Evolutionary conservation across 1,140 invertebrate species (phyloP).

Genomic region (Galleria mellonella): DNA sequence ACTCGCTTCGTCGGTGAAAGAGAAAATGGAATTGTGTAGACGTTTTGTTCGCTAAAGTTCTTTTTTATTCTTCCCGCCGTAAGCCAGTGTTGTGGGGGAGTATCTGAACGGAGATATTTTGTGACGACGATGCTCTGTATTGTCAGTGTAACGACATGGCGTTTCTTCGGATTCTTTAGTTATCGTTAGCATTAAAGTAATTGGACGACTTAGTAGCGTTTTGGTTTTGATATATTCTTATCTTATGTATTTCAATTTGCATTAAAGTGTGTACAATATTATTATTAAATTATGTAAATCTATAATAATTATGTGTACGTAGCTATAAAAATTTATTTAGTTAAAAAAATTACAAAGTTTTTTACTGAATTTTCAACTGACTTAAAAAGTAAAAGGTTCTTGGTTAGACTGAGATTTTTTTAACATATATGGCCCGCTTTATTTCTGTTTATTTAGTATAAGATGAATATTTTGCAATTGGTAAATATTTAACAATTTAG

Average conservation of each 20-base stretch:
- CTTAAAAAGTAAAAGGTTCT: too few species aligned
- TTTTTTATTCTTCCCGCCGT: conserved; percentile 28
- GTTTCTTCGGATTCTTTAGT: conserved; percentile 14
- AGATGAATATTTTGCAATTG: too few species aligned
- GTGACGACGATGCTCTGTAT: conserved; percentile 20
- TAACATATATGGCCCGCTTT: too few species aligned
- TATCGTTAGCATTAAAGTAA: conserved; percentile 21
- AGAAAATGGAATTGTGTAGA: conserved; percentile 70
- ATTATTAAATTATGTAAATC: background rate
- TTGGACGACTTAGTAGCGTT: conserved; percentile 12
- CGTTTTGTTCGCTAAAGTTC: conserved; percentile 54
- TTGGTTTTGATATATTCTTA: conserved; percentile 4
- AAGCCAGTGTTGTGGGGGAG: conserved; percentile 11
- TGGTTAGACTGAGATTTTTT: too few species aligned
- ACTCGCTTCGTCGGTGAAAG: conserved; percentile 59
- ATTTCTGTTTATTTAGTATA: too few species aligned
- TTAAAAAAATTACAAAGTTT: too few species aligned
- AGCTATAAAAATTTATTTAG: too few species aligned
- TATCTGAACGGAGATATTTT: conserved; percentile 21
- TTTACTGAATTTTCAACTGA: too few species aligned
- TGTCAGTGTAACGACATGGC: conserved; percentile 21
- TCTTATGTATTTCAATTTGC: background rate
- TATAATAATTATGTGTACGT: too few species aligned
- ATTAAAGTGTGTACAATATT: background rate
- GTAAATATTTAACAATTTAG: too few species aligned